phyloP scores from a whole-genome alignment of 2,888 invertebrate genomes.

The Sarcophaga carnaria region DNA sequence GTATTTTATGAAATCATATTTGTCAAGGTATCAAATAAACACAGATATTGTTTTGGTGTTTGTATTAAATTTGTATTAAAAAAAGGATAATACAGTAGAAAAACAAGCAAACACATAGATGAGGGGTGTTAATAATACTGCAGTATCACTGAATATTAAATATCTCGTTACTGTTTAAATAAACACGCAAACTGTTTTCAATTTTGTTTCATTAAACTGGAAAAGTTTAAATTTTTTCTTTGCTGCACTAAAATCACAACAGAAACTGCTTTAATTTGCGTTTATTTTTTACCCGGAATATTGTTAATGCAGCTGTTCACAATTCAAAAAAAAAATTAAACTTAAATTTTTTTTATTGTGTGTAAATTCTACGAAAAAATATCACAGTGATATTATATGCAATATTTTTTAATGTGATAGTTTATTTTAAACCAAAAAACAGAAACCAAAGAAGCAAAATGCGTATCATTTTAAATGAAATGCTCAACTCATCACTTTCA shows the following conservation, averaged over 20 bases:
- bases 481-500: not conserved
- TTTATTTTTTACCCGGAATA: not conserved
- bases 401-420: not conserved
- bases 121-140: too few relatives aligned
- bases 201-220: too few relatives aligned
- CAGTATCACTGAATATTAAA: too few relatives aligned
- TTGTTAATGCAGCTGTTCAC: not conserved
- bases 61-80: constrained; percentile 19
- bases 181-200: too few relatives aligned
- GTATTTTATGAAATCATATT: not conserved
- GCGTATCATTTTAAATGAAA: constrained; percentile 22
- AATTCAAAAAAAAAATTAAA: not conserved
- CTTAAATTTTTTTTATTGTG: not conserved
- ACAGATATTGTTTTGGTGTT: not conserved
- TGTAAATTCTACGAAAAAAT: not conserved
- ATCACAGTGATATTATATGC: not conserved
- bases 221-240: too few relatives aligned
- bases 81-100: not conserved
- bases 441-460: not conserved
- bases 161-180: too few relatives aligned
- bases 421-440: not conserved
- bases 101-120: not conserved
- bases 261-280: too few relatives aligned
- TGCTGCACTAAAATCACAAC: too few relatives aligned
- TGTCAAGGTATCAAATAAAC: constrained; percentile 26